Base-by-base conservation (phyloP, 2,888 invertebrate genomes). In the Dasypogon diadema region DNA sequence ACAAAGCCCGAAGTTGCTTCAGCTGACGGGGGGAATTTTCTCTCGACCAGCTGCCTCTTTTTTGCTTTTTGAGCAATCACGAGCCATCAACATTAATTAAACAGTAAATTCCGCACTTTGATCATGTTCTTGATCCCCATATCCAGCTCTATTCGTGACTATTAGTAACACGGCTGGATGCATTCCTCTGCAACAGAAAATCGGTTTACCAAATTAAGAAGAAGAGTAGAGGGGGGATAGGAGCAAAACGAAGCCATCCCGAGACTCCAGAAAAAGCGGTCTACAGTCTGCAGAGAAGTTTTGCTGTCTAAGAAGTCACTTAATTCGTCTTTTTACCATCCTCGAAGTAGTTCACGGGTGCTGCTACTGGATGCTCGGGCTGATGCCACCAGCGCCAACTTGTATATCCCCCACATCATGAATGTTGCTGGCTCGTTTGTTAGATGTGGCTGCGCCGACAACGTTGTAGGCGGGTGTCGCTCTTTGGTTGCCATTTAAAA, bases 31-130 rank as follows among this genome's bases (percentile, higher is more conserved):
- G n/a, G 12, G 12, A 48, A n/a, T n/a, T n/a, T n/a, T n/a, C n/a
- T n/a, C n/a, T n/a, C n/a, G n/a, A n/a, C n/a, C n/a, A n/a, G n/a
- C n/a, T n/a, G n/a, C n/a, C n/a, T n/a, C n/a, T n/a, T 51, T 21
- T 14, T 8, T 18, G 4, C 8, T 5, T 51, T 51, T 51, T 51
- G 51, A 51, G 51, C 18, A 51, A 51, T 51, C 51, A 51, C 51
- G 12, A 51, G 54, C 76, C 60, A 65, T 73, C 76, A 76, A 65
- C 56, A 76, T 74, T 76, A 76, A 76, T 76, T 76, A 76, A 74
- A 76, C 76, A 76, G 58, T 74, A 76, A 76, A 76, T 76, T 74
- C 76, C 74, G 65, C 76, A 76, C 76, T 55, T 56, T 56, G 58
- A 70, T 51, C 51, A 51, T 51, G 51, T 51, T 51, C 18, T 21